Evolutionary conservation across 2,888 invertebrate genomes (phyloP).

Genomic region (Cephalotes varians): DNA sequence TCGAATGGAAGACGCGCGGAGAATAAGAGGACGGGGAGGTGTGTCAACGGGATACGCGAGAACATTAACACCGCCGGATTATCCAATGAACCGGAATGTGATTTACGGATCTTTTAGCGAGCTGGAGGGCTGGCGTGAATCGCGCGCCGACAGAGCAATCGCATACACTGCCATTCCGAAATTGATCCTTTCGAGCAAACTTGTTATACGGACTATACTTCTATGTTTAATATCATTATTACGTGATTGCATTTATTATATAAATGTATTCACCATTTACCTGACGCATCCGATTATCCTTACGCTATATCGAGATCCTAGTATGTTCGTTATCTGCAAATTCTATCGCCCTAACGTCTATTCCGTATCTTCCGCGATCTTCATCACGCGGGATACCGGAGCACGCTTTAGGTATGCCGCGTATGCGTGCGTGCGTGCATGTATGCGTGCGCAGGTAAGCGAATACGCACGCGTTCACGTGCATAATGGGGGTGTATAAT

Average conservation of each 20-base stretch:
- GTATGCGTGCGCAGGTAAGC: conserved; percentile 58
- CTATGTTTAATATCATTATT: neutral
- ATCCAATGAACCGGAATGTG: conserved; percentile 84
- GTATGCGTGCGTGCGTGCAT: neutral
- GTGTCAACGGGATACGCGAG: conserved; percentile 74
- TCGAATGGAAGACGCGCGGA: conserved; percentile 55
- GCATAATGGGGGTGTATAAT: conserved; percentile 85
- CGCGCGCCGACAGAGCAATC: conserved; percentile 57
- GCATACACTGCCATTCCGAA: conserved; percentile 8
- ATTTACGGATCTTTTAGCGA: conserved; percentile 77
- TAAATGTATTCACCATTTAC: neutral
- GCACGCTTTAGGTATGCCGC: conserved; percentile 54
- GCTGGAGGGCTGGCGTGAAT: conserved; percentile 45
- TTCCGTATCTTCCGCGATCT: conserved; percentile 31
- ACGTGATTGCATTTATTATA: neutral
- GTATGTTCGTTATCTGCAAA: neutral
- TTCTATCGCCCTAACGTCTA: conserved; percentile 12
- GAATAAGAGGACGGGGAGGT: conserved; percentile 74
- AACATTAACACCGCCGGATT: conserved; percentile 84
- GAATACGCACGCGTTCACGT: conserved; percentile 82
- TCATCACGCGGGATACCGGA: conserved; percentile 21
- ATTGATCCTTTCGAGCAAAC: neutral
- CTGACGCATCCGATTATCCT: neutral
- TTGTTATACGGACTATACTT: neutral
- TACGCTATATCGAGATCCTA: neutral